A percentile compares a stretch with the other conserved stretches of the same genome.
phyloP scores from a whole-genome alignment of 2,888 invertebrate genomes.

The Xylophagus ater region DNA sequence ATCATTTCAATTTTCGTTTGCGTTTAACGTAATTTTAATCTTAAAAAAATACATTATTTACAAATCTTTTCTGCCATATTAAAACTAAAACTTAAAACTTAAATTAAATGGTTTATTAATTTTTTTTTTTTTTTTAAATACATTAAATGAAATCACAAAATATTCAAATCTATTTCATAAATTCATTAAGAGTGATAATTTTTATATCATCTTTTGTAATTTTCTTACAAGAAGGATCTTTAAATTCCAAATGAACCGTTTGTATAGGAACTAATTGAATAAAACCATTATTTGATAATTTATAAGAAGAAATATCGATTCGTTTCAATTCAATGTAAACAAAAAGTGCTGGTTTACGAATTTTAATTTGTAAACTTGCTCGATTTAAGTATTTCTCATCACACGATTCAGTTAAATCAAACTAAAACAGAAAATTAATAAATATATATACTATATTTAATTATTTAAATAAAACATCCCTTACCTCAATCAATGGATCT shows the following conservation, averaged over 20 bases:
- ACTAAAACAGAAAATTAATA: background rate
- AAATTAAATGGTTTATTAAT: too few relatives aligned
- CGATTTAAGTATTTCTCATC: background rate
- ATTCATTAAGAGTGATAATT: conserved; percentile 34
- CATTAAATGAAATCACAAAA: too few relatives aligned
- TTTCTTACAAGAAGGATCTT: conserved; percentile 21
- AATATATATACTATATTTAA: background rate
- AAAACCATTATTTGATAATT: conserved; percentile 35
- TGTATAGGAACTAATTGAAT: conserved; percentile 31
- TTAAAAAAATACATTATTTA: too few relatives aligned
- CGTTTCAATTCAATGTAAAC: conserved; percentile 32
- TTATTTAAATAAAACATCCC: conserved; percentile 8
- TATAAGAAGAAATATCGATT: conserved; percentile 24
- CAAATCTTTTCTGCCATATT: too few relatives aligned
- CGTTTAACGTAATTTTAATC: too few relatives aligned
- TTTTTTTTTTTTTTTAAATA: too few relatives aligned
- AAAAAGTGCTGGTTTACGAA: conserved; percentile 33
- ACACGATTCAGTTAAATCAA: too few relatives aligned
- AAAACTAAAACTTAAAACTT: too few relatives aligned
- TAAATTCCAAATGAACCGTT: conserved; percentile 29
- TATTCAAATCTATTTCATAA: too few relatives aligned
- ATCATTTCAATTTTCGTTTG: too few relatives aligned
- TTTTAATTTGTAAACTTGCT: conserved; percentile 26
- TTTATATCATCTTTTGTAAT: conserved; percentile 25
- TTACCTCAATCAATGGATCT: conserved; percentile 47